Evolutionary conservation across 1,140 invertebrate genomes (phyloP), one percentile per base, ranked within the genome.

Genomic region (Macrocentrus cingulum): DNA sequence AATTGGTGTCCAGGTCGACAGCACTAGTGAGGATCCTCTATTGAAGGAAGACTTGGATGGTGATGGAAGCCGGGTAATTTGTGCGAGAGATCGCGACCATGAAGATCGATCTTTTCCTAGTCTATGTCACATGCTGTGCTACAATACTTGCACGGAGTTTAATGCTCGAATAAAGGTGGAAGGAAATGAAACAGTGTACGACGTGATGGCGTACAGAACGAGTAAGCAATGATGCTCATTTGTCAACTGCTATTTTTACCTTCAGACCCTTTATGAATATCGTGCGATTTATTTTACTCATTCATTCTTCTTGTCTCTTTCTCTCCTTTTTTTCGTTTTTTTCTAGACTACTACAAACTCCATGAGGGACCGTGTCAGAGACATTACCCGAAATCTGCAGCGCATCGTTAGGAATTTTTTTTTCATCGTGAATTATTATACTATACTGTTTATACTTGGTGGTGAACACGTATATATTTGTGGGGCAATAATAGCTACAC

Each of bases 71-170:
- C 56, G 50, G 29, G 72, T 63, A 19, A 76, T 79, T 64, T 79
- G 75, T 52, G 75, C 74, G 13, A 64, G 67, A 32, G 66, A 70
- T 72, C 69, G 71, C 9, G 65, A 73, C 56, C 61, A 53, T 48
- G 59, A 66, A 36, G 68, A 78, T 66, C 66, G 67, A 55, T 70
- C 72, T 7, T 79, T 79, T 54, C 63, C 67, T 4, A 77, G 70
- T 48, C 52, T 76, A 19, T 79, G 77, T 64, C 73, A 77, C 44
- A 77, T 79, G 77, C 60, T 68, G 8, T 77, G 77, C 59, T 64
- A 68, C 55, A 77, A 79, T 61, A 52, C 60, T 13, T 77, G 75
- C 53, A 69, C 72, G 9, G 62, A 42, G 42, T 70, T 66, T 44
- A 64, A 64, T 8, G 8, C 62, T 15, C 52, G 51, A 0, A 25